These are phyloP conservation scores for Speoplatyrhinus poulsoni DNA, from an alignment of 2,113 vertebrate species.

Conservation along the genomic window DNA sequence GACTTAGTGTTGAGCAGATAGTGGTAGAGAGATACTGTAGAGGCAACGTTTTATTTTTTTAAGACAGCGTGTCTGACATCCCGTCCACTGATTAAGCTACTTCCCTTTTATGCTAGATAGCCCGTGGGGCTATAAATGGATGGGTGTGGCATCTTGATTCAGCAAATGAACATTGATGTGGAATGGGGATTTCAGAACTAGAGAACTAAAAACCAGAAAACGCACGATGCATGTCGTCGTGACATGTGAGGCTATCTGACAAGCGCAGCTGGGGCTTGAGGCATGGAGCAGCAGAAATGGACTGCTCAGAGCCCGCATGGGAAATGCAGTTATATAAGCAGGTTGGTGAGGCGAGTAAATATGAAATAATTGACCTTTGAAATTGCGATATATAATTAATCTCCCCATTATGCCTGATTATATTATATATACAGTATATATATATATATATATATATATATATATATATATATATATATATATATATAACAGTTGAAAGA, in stretches of 20 bases:
- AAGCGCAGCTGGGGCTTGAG: conserved; percentile 24
- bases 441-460: too few species aligned
- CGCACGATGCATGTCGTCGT: conserved; percentile 34
- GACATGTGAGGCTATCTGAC: conserved; percentile 59
- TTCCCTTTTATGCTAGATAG: conserved; percentile 22
- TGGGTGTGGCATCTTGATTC: conserved; percentile 35
- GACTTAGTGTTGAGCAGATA: not conserved
- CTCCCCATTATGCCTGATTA: too few species aligned
- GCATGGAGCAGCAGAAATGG: conserved; percentile 45
- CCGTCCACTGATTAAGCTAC: conserved; percentile 52
- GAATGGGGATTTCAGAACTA: too few species aligned
- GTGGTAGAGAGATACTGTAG: conserved; percentile 3
- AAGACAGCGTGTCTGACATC: conserved; percentile 38
- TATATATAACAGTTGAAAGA: too few species aligned
- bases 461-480: too few species aligned
- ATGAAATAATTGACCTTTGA: conserved; percentile 16
- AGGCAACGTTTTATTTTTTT: conserved; percentile 45
- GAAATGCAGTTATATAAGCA: conserved; percentile 34
- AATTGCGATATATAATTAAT: not conserved
- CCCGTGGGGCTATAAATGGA: conserved; percentile 28
- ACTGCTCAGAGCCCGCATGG: conserved; percentile 23
- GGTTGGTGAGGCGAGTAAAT: conserved; percentile 28
- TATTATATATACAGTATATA: too few species aligned
- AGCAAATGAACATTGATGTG: conserved; percentile 7
- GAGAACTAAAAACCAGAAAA: conserved; percentile 1